Evolutionary conservation across 2,113 vertebrate genomes (phyloP), one percentile per base, ranked within the genome.

Genomic region (Paracanthobrama guichenoti): DNA sequence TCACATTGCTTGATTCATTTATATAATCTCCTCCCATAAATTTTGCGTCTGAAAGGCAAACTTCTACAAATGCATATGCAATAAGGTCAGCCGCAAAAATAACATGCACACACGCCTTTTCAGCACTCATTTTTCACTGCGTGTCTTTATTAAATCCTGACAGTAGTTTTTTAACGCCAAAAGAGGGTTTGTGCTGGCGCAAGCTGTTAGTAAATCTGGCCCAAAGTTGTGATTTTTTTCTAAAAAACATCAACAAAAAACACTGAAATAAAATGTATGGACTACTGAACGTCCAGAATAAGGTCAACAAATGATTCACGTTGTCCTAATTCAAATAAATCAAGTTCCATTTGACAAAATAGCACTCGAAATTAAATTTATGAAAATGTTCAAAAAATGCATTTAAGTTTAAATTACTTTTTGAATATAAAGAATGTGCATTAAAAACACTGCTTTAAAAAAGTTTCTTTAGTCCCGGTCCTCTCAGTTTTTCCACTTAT

Each of bases 401-500:
- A 66, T 31, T 31, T 31, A 26, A 18, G 9, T 31, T 66, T 55
- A 8, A 31, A 18, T 66, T 1, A 1, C 3, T 31, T 31, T 64
- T 64, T 64, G 2, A 66, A 22, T 28, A 62, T 8, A 35, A 66
- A 3, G 6, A 64, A 64, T 64, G 13, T 28, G 2, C 60, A 28
- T 64, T 14, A 31, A n/a, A 59, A 24, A 9, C 2, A 44, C 22
- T 59, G 57, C 57, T n/a, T n/a, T 24, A 31, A 31, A 31, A 1
- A 31, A 31, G 31, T n/a, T n/a, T 60, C 57, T 12, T 35, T 9
- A 14, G 1, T n/a, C n/a, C n/a, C 0, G 4, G 4, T 46, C 24
- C 39, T 53, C 48, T 72, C 66, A 55, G 26, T 76, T 66, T 60
- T 84, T 77, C 48, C 73, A 42, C 62, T 77, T 12, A 3, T 79